A percentile compares a stretch with the other conserved stretches of the same genome.
These are phyloP conservation scores for Elachura formosa DNA, from an alignment of 2,113 vertebrate species.

Conservation along the genomic window DNA sequence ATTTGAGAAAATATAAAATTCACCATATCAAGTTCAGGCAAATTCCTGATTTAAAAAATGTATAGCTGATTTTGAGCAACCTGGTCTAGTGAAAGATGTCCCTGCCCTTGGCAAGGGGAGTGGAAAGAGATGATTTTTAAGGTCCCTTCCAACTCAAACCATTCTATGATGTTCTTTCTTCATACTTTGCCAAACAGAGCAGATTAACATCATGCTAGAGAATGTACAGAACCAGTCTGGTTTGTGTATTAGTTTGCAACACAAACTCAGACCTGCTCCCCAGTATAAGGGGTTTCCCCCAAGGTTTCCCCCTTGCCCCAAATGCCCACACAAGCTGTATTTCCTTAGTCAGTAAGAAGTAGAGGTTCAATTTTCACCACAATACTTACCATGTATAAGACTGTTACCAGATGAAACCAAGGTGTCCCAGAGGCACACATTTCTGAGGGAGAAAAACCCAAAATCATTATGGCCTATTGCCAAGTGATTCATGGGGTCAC, in stretches of 20 bases:
- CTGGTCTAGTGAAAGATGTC: background rate
- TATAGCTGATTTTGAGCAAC: background rate
- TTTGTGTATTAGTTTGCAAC: background rate
- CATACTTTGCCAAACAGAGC: background rate
- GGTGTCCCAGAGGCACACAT: conserved; percentile 92
- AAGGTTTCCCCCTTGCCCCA: background rate
- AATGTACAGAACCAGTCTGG: background rate
- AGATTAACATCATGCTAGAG: background rate
- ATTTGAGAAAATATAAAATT: background rate
- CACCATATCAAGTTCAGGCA: background rate
- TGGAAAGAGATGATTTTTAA: background rate
- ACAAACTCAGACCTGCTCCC: background rate
- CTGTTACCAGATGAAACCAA: conserved; percentile 84
- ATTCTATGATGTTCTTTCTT: background rate
- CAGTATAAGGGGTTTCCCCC: too few relatives aligned
- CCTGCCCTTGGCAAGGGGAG: background rate
- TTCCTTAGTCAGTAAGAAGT: background rate
- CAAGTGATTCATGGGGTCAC: background rate
- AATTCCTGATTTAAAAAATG: background rate
- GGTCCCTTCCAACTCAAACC: background rate
- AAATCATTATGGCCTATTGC: background rate
- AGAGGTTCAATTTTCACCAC: background rate
- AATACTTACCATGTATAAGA: conserved; percentile 85
- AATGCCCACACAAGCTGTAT: background rate
- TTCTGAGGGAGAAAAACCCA: conserved; percentile 65